Conservation (phyloP, 2,797 vertebrate species). For the Cebuella pygmaea region DNA sequence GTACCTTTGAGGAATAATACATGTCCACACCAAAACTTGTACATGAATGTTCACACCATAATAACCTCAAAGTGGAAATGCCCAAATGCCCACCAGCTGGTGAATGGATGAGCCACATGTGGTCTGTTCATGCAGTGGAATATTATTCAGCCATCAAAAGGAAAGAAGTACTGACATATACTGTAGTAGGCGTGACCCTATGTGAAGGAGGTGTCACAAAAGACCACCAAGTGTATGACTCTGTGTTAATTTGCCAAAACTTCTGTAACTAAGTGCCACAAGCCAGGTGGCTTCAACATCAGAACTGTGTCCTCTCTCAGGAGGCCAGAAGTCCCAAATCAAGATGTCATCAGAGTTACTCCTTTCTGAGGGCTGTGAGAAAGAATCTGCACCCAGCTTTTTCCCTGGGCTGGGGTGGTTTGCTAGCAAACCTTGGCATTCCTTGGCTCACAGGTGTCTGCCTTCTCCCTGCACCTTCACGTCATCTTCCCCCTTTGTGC, state of each 20-base stretch:
- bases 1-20: neutral
- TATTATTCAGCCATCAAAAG: rapidly evolving
- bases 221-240: rapidly evolving
- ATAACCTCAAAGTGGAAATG: rapidly evolving
- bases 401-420: neutral
- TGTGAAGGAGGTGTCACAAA: neutral
- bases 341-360: neutral
- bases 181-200: rapidly evolving
- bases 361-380: rapidly evolving
- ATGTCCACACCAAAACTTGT: rapidly evolving
- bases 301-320: neutral
- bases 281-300: too few species aligned
- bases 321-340: neutral
- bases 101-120: rapidly evolving
- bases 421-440: neutral
- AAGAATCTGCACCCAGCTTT: rapidly evolving
- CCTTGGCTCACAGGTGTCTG: too few species aligned
- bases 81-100: rapidly evolving
- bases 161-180: rapidly evolving
- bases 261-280: too few species aligned
- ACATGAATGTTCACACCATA: rapidly evolving
- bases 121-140: rapidly evolving
- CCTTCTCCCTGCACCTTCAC: rapidly evolving
- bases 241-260: neutral
- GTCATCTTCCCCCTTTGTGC: neutral